Conservation (phyloP, 2,797 vertebrate species). For the Sphenodon punctatus region DNA sequence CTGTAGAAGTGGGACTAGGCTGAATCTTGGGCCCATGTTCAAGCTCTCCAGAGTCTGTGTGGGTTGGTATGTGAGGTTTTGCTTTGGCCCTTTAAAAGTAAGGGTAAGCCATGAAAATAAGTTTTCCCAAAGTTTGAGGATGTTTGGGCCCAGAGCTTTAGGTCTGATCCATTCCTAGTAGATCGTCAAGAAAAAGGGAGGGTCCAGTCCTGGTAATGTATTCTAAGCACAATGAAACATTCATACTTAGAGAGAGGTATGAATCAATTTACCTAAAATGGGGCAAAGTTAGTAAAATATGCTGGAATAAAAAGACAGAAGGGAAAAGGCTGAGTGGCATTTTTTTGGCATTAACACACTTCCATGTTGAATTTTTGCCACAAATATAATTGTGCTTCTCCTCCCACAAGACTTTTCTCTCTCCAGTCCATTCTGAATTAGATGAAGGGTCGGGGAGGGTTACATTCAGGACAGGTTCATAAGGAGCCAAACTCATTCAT, state of each 20-base stretch:
- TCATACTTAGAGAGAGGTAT: slow-evolving; percentile 24
- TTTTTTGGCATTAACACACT: neutral
- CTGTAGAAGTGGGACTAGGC: neutral
- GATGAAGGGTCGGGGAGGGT: no score
- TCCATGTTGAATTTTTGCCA: fast-evolving
- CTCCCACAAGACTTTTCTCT: neutral
- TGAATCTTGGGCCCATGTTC: neutral
- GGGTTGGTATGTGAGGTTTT: neutral
- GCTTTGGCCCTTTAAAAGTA: neutral
- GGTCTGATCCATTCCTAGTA: fast-evolving
- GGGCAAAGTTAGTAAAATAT: slow-evolving; percentile 35
- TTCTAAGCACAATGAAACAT: slow-evolving; percentile 36
- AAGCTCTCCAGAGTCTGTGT: neutral
- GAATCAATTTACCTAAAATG: slow-evolving; percentile 53
- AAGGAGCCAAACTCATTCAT: no score
- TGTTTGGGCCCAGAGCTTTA: neutral
- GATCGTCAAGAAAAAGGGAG: neutral
- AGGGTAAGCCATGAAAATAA: neutral
- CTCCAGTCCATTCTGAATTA: neutral
- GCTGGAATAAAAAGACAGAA: neutral
- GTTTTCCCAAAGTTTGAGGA: neutral
- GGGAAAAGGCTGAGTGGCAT: neutral
- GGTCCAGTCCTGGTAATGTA: slow-evolving; percentile 8
- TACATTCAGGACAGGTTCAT: no score
- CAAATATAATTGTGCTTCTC: neutral